These are phyloP conservation scores for Mamestra configurata DNA, from an alignment of 1,140 invertebrate genomes.

Conservation along the genomic window DNA sequence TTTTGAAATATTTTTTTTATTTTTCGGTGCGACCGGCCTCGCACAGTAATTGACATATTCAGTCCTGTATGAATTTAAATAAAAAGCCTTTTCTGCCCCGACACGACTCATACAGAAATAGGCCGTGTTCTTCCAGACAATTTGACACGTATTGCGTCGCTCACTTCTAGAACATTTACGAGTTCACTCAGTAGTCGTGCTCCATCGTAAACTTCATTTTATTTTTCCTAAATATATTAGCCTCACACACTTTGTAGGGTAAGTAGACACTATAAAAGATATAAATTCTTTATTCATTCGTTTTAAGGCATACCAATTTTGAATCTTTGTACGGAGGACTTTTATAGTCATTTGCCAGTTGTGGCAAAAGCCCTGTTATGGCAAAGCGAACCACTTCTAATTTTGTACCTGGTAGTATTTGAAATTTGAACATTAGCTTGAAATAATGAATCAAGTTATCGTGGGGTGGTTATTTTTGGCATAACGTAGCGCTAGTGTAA, in stretches of 20 bases:
- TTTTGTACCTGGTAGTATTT: too few relatives aligned
- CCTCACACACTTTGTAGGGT: neutral
- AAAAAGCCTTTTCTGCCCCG: neutral
- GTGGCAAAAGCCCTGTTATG: too few relatives aligned
- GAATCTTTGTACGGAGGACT: too few relatives aligned
- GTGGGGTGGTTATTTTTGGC: too few relatives aligned
- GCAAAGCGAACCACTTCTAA: too few relatives aligned
- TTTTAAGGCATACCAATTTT: neutral
- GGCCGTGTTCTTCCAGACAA: neutral
- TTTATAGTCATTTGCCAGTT: too few relatives aligned
- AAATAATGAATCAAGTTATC: too few relatives aligned
- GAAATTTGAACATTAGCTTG: too few relatives aligned
- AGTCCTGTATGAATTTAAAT: neutral
- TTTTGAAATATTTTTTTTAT: too few relatives aligned
- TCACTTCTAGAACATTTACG: conserved; percentile 16
- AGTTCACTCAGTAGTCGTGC: neutral
- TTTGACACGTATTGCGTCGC: neutral
- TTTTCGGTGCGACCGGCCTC: neutral
- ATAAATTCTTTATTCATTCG: neutral
- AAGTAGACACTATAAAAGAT: neutral
- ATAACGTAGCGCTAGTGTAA: too few relatives aligned
- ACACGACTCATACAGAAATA: neutral
- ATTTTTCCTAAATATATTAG: conserved; percentile 21
- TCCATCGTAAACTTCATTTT: conserved; percentile 23
- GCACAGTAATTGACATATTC: neutral